Base-by-base conservation (phyloP, 1,140 invertebrate species). In the Gerris buenoi region DNA sequence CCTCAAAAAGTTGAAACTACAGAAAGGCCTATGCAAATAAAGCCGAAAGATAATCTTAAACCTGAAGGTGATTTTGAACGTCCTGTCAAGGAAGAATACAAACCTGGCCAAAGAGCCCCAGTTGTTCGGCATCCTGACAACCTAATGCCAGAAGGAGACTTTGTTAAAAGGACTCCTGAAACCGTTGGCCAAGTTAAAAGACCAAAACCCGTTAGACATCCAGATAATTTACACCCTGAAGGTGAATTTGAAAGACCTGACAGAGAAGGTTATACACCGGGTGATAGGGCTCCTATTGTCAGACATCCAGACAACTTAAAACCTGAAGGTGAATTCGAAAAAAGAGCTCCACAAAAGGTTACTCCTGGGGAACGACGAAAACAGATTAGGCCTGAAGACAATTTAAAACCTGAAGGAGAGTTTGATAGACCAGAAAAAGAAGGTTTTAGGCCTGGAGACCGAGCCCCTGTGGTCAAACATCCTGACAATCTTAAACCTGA, bases 21-120 rank as follows among this genome's bases (percentile, higher is more conserved):
- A 0, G 85, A 87, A 69, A 79, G 82, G 71, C 79, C 82, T 27
- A 74, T 78, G 1, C 81, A 81, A 46, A 80, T 81, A 27, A 83
- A 78, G 73, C 83, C 82, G 61, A 76, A 80, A 72, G 84, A 88
- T 70, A 86, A 87, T 73, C 75, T 85, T 15, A 78, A 76, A 69
- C 80, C 82, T 64, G 83, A 84, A 76, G 85, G 85, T 14, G 79
- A 84, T 15, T 85, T 86, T 71, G 79, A 82, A 25, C 73, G 76
- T 27, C 76, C 76, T 27, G 65, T 70, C n/a, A 69, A 64, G 10
- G 65, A 72, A 28, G 70, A 73, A 71, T 65, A 73, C 65, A 71
- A 71, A 22, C 78, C 76, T 71, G 82, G 82, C 22, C 82, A 85
- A 74, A 75, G 81, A 70, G 79, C 83, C 1, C 81, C 85, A 64